Base-by-base conservation (phyloP, 2,113 vertebrate genomes). In the Coreoperca whiteheadi region DNA sequence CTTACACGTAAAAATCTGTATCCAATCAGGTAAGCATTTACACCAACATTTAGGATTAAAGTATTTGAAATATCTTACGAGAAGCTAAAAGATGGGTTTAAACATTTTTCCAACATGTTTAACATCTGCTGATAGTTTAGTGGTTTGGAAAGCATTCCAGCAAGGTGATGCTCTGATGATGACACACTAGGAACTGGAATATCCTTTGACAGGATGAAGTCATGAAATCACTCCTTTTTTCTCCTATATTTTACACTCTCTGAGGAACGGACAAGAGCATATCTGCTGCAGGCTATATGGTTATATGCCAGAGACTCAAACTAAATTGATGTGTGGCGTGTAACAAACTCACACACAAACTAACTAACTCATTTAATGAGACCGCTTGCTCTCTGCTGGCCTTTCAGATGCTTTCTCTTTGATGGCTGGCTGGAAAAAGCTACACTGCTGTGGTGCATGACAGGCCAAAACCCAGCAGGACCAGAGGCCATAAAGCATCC, bases 91-190 rank as follows among this genome's bases (percentile, higher is more conserved):
- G 54, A 73, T 75, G 50, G 18, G 50, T 78, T 77, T 68, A 61
- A 73, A 82, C 57, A 64, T 69, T 73, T 82, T 75, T 77, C 74
- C 71, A 66, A 30, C 43, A 72, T 46, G 41, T 64, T 56, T 77
- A 82, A 90, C 90, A 92, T 91, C 89, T 92, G 90, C 50, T 87
- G 59, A 88, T 81, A 59, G 79, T 92, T 87, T 74, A 67, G 81
- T 59, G 74, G 82, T 89, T 89, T 83, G 51, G 73, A 86, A 71
- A 87, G 79, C 46, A 74, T 92, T 77, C 89, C 87, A 79, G 70
- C 82, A 81, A 92, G 87, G 89, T 91, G 89, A 91, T 84, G 53
- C 77, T 90, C 25, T 7, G 50, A 88, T 7, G 50, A 88, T 87
- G 89, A 90, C 81, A 84, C 84, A 88, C 12, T 30, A 53, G 70